Conservation (phyloP, 2,113 vertebrate genomes). For the Sula dactylatra region DNA sequence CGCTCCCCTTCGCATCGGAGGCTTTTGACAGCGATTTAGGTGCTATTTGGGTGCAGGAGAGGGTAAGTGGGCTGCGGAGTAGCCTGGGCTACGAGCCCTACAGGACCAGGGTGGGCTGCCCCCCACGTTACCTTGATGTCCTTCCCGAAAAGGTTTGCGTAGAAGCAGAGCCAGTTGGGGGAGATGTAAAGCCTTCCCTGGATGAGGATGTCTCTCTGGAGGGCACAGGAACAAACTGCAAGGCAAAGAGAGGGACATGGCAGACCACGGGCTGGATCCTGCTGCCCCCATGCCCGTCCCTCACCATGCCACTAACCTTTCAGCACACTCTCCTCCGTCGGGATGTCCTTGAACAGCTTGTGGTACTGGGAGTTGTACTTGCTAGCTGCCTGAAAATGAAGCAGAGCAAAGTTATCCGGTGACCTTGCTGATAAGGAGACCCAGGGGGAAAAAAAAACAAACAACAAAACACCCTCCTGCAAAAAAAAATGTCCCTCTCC, state of each 20-base stretch:
- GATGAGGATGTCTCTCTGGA: slow-evolving; percentile 92
- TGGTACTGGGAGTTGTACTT: slow-evolving; percentile 98
- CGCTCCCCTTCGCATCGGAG: accelerated
- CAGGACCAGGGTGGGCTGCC: neutral
- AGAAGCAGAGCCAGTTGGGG: slow-evolving; percentile 95
- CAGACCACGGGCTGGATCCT: accelerated
- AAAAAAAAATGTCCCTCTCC: neutral
- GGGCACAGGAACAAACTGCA: slow-evolving; percentile 92
- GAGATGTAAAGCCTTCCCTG: slow-evolving; percentile 97
- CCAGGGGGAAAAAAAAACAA: neutral
- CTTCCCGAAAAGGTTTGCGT: slow-evolving; percentile 94
- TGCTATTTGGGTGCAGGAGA: neutral
- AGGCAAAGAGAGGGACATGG: neutral
- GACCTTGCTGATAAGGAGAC: neutral
- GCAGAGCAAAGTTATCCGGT: neutral
- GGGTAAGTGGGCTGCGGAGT: neutral
- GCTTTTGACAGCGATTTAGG: neutral
- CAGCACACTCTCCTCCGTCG: slow-evolving; percentile 89
- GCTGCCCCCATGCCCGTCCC: accelerated
- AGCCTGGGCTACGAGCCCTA: neutral
- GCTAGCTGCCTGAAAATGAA: slow-evolving; percentile 86
- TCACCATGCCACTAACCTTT: slow-evolving; percentile 80
- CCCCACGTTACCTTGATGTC: slow-evolving; percentile 88
- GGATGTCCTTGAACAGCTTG: slow-evolving; percentile 93
- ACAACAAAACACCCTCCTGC: too few species aligned